Percentiles rank a stretch among this genome's conserved stretches.
phyloP scores from a whole-genome alignment of 2,888 invertebrate genomes.

The Drosophila cognata region DNA sequence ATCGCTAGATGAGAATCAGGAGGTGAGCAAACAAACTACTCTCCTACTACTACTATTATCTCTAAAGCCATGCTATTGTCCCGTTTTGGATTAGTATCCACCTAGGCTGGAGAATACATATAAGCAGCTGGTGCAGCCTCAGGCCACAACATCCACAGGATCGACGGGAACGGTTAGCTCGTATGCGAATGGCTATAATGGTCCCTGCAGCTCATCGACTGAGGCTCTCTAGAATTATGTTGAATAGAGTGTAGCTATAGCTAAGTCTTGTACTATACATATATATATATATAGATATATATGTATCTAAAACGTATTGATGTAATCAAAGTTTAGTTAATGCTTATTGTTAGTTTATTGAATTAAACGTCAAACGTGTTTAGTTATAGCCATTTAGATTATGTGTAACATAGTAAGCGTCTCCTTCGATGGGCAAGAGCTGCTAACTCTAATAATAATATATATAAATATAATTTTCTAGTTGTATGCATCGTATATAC shows the following conservation, averaged over 20 bases:
- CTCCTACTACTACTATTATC: background rate
- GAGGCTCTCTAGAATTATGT: conserved; percentile 82
- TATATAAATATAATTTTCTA: conserved; percentile 4
- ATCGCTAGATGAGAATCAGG: conserved; percentile 92
- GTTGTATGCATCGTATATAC: conserved; percentile 23
- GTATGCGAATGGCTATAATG: conserved; percentile 77
- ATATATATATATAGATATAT: conserved; percentile 3
- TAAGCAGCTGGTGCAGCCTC: conserved; percentile 71
- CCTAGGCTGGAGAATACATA: conserved; percentile 64
- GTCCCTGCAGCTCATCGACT: conserved; percentile 87
- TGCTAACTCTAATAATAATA: conserved; percentile 28
- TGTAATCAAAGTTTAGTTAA: conserved; percentile 43
- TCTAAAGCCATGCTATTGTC: background rate
- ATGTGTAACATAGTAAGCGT: conserved; percentile 76
- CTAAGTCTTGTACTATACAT: conserved; percentile 26
- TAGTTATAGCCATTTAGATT: conserved; percentile 72
- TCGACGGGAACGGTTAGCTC: conserved; percentile 18
- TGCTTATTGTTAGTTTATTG: conserved; percentile 55
- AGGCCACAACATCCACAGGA: conserved; percentile 19
- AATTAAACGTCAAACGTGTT: conserved; percentile 74
- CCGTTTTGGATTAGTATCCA: conserved; percentile 65
- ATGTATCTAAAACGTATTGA: conserved; percentile 11
- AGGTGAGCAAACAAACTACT: conserved; percentile 85
- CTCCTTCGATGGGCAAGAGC: conserved; percentile 32
- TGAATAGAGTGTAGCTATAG: conserved; percentile 16